Percentiles rank a stretch among this genome's conserved stretches.
These are phyloP conservation scores for chimpanzee (Pan troglodytes) DNA, from an alignment of 2,113 vertebrate genomes.

Conservation along the genomic window DNA sequence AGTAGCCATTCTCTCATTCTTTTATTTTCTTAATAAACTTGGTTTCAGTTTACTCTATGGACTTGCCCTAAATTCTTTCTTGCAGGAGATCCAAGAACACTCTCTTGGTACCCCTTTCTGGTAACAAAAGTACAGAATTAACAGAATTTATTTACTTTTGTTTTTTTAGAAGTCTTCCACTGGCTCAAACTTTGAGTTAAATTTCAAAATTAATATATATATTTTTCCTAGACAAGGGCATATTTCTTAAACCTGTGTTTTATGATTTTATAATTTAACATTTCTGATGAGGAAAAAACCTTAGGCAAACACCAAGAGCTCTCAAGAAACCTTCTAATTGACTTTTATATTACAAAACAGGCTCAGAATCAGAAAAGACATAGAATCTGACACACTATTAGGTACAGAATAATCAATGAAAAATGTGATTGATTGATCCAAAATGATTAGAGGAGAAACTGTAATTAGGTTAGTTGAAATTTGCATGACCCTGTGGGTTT, in stretches of 20 bases:
- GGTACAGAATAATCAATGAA: neutral
- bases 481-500: neutral
- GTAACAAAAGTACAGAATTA: neutral
- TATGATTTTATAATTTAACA: slow-evolving; percentile 57
- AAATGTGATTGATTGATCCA: slow-evolving; percentile 23
- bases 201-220: slow-evolving; percentile 47
- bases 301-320: slow-evolving; percentile 44
- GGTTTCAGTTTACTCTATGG: no score
- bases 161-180: neutral
- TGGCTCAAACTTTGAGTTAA: slow-evolving; percentile 20
- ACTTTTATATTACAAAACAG: slow-evolving; percentile 40
- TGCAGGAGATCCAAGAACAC: no score
- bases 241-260: slow-evolving; percentile 38
- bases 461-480: slow-evolving; percentile 6
- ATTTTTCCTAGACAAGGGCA: slow-evolving; percentile 34
- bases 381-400: neutral
- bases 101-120: no score
- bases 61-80: no score
- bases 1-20: no score
- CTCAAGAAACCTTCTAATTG: slow-evolving; percentile 43
- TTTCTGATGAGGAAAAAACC: slow-evolving; percentile 46
- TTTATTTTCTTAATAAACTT: no score
- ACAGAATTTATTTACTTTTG: slow-evolving; percentile 46
- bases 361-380: neutral
- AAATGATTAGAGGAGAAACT: slow-evolving; percentile 14